A percentile compares a stretch with the other conserved stretches of the same genome.
phyloP scores from a whole-genome alignment of 2,113 vertebrate genomes.

The Catagonus wagneri region DNA sequence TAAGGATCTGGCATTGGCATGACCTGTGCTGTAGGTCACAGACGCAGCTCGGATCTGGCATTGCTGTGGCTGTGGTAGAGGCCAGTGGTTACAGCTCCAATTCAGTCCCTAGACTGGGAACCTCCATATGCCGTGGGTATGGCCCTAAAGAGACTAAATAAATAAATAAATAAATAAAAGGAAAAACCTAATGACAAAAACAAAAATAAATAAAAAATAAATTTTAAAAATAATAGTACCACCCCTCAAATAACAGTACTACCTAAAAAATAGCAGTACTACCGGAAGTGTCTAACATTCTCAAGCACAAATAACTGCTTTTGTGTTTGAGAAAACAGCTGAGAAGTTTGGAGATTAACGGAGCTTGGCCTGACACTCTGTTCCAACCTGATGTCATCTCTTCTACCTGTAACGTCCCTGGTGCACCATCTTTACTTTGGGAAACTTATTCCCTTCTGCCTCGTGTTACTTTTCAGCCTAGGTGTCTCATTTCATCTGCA shows the following conservation, averaged over 20 bases:
- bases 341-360: neutral
- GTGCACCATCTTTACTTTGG: slow-evolving; percentile 26
- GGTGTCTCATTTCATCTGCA: slow-evolving; percentile 36
- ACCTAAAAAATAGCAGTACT: neutral
- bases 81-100: too few relatives aligned
- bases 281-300: neutral
- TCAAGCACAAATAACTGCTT: neutral
- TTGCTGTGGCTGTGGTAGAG: too few relatives aligned
- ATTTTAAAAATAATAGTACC: too few relatives aligned
- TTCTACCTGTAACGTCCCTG: slow-evolving; percentile 14
- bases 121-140: too few relatives aligned
- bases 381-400: neutral
- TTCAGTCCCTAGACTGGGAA: too few relatives aligned
- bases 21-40: too few relatives aligned
- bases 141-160: too few relatives aligned
- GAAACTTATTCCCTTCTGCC: neutral
- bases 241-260: neutral
- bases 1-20: too few relatives aligned
- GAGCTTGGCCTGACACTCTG: slow-evolving; percentile 10
- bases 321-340: neutral
- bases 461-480: neutral
- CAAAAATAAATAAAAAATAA: too few relatives aligned
- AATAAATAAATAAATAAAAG: too few relatives aligned
- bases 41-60: too few relatives aligned
- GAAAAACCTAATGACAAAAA: too few relatives aligned